These are phyloP conservation scores for Rapana venosa DNA, from an alignment of 2,888 invertebrate genomes.

Conservation along the genomic window DNA sequence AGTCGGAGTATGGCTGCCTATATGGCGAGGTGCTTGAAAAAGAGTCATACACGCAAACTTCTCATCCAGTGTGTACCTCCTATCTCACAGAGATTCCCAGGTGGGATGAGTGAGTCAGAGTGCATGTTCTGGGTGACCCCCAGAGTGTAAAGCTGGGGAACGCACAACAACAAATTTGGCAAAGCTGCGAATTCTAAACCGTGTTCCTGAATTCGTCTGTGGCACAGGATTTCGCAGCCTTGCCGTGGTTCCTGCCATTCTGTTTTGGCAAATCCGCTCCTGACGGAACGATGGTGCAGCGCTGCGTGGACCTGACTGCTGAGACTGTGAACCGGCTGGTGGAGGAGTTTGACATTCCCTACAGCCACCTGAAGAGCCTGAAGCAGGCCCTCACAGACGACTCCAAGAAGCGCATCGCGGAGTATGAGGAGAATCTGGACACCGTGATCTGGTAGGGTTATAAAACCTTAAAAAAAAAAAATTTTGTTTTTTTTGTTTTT, in stretches of 20 bases:
- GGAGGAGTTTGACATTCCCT: conserved; percentile 72
- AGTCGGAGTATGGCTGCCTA: too few relatives aligned
- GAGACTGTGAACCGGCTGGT: conserved; percentile 75
- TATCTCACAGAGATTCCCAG: too few relatives aligned
- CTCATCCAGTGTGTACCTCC: too few relatives aligned
- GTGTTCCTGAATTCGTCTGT: background rate
- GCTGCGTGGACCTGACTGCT: conserved; percentile 64
- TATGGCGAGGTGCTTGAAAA: too few relatives aligned
- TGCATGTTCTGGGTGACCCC: too few relatives aligned
- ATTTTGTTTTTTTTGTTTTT: too few relatives aligned
- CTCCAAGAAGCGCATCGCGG: conserved; percentile 73
- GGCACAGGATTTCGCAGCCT: conserved; percentile 72
- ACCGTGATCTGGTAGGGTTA: conserved; percentile 73
- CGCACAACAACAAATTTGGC: background rate
- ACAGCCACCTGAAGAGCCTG: conserved; percentile 67
- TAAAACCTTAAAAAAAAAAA: background rate
- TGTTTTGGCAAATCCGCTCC: conserved; percentile 74
- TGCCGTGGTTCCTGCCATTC: conserved; percentile 77
- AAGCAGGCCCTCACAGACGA: conserved; percentile 64
- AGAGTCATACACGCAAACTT: too few relatives aligned
- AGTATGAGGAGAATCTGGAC: conserved; percentile 70
- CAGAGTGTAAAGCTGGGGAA: too few relatives aligned
- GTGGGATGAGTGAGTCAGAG: too few relatives aligned
- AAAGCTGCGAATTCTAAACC: background rate
- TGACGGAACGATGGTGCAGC: conserved; percentile 64